Evolutionary conservation across 2,888 invertebrate species (phyloP).

Genomic region (Cephus spinipes): DNA sequence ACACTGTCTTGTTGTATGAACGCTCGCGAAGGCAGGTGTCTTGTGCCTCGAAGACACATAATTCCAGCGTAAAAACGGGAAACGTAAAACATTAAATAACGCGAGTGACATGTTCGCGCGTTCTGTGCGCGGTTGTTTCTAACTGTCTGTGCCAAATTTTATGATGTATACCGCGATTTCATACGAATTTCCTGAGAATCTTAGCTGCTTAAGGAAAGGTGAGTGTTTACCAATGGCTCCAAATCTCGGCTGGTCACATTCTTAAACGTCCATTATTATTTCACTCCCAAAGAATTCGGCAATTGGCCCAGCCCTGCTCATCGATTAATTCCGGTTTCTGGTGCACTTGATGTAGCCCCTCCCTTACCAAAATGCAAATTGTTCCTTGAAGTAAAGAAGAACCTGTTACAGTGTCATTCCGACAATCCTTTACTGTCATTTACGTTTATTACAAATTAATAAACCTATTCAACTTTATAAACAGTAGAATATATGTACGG

Average conservation of each 20-base stretch:
- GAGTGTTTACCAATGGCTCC: constrained; percentile 19
- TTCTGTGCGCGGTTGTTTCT: constrained; percentile 49
- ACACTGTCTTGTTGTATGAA: constrained; percentile 22
- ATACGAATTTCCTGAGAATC: constrained; percentile 50
- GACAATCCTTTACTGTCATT: not conserved
- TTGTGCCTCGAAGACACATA: constrained; percentile 12
- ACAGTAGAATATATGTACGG: not conserved
- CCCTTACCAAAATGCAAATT: not conserved
- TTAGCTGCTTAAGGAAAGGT: constrained; percentile 57
- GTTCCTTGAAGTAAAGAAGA: not conserved
- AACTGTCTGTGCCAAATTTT: constrained; percentile 52
- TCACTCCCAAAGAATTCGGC: not conserved
- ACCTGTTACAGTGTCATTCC: not conserved
- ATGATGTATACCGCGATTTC: constrained; percentile 58
- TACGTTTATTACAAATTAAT: not conserved
- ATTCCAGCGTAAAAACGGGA: not conserved
- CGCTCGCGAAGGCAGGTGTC: constrained; percentile 22
- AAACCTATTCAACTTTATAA: not conserved
- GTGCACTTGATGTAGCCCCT: not conserved
- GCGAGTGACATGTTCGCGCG: constrained; percentile 55
- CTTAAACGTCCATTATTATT: constrained; percentile 8
- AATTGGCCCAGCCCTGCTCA: not conserved
- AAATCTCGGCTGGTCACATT: not conserved
- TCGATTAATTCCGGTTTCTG: not conserved
- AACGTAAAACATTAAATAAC: constrained; percentile 6